Percentiles rank a stretch among this genome's conserved stretches.
Conservation (phyloP, 2,113 vertebrate species). For the Cichladusa arquata region DNA sequence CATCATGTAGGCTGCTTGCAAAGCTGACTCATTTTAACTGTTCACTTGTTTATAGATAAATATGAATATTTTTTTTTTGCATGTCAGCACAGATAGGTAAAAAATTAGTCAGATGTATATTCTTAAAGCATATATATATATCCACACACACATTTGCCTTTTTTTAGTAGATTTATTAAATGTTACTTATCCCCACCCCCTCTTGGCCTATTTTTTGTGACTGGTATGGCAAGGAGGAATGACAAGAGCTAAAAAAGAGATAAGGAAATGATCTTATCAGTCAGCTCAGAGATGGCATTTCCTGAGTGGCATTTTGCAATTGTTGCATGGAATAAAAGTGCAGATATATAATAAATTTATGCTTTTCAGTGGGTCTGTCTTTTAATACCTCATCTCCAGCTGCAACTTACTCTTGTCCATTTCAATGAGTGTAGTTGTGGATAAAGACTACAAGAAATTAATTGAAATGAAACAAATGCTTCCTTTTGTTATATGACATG, state of each 20-base stretch:
- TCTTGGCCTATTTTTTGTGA: slow-evolving; percentile 11
- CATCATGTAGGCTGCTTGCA: neutral
- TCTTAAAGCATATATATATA: neutral
- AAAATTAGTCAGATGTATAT: neutral
- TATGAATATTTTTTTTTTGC: neutral
- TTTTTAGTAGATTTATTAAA: neutral
- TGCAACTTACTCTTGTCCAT: neutral
- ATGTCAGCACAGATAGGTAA: neutral
- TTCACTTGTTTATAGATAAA: neutral
- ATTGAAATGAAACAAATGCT: neutral
- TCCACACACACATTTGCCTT: neutral
- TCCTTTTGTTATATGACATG: neutral
- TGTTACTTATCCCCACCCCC: neutral
- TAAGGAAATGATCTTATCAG: slow-evolving; percentile 32
- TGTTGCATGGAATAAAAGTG: neutral
- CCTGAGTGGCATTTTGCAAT: neutral
- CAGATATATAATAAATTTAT: neutral
- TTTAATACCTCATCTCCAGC: neutral
- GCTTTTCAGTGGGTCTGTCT: neutral
- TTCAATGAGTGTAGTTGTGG: neutral
- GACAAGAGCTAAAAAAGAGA: slow-evolving; percentile 23
- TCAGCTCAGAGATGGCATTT: slow-evolving; percentile 20
- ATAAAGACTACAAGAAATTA: neutral
- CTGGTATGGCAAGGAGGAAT: neutral
- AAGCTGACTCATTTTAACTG: neutral